Conservation (phyloP, 2,888 invertebrate genomes). For the Beris chalybata region DNA sequence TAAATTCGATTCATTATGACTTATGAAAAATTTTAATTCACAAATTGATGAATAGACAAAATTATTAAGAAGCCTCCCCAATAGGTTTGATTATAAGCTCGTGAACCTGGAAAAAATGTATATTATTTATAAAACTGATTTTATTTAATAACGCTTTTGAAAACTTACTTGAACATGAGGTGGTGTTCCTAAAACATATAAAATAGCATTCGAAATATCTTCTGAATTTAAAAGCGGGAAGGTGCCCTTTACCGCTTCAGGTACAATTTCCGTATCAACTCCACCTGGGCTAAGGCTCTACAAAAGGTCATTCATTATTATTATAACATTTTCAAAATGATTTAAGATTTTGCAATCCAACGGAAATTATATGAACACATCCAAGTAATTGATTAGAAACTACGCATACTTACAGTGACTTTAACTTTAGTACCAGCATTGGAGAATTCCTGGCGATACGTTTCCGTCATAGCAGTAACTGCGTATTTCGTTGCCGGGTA, state of each 20-base stretch:
- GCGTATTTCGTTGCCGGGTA: slow-evolving; percentile 52
- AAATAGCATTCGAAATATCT: slow-evolving; percentile 29
- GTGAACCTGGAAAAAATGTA: slow-evolving; percentile 1
- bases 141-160: too few species aligned
- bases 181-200: slow-evolving; percentile 42
- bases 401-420: slow-evolving; percentile 48
- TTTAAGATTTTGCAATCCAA: too few species aligned
- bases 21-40: too few species aligned
- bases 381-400: too few species aligned
- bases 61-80: not conserved
- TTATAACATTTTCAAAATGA: too few species aligned
- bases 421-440: slow-evolving; percentile 45
- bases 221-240: slow-evolving; percentile 41
- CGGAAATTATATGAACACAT: too few species aligned
- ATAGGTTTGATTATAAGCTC: slow-evolving; percentile 5
- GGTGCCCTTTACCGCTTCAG: slow-evolving; percentile 39
- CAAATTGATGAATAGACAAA: too few species aligned
- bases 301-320: not conserved
- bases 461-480: slow-evolving; percentile 51
- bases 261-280: slow-evolving; percentile 52
- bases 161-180: slow-evolving; percentile 48
- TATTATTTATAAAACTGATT: not conserved
- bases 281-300: slow-evolving; percentile 49
- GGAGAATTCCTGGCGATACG: too few species aligned
- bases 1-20: too few species aligned